A percentile compares a stretch with the other conserved stretches of the same genome.
These are phyloP conservation scores for Dorcus hopei DNA, from an alignment of 2,888 invertebrate genomes.

Conservation along the genomic window DNA sequence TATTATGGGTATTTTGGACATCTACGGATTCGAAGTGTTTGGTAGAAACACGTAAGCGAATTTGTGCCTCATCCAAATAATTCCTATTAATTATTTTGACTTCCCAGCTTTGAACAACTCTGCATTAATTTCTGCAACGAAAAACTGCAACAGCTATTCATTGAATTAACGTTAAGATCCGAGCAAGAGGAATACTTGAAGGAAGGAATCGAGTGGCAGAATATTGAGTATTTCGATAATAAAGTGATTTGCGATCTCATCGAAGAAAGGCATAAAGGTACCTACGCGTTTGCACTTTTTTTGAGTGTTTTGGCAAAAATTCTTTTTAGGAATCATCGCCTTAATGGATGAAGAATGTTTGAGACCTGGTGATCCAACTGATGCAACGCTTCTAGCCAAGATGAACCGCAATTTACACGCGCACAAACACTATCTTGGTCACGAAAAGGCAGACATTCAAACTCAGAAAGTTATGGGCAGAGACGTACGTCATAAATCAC, in stretches of 20 bases:
- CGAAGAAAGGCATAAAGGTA: constrained; percentile 83
- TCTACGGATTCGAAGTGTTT: constrained; percentile 94
- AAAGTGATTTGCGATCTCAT: constrained; percentile 91
- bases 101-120: constrained; percentile 78
- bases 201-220: constrained; percentile 90
- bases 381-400: constrained; percentile 78
- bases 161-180: constrained; percentile 83
- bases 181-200: constrained; percentile 90
- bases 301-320: background rate
- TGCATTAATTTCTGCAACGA: constrained; percentile 97
- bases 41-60: constrained; percentile 71
- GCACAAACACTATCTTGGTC: constrained; percentile 82
- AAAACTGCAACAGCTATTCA: constrained; percentile 91
- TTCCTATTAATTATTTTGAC: background rate
- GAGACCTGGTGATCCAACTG: constrained; percentile 82
- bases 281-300: background rate
- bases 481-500: constrained; percentile 58
- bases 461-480: constrained; percentile 82
- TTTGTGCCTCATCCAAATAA: background rate
- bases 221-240: constrained; percentile 87
- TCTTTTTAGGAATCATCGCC: constrained; percentile 67
- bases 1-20: constrained; percentile 88
- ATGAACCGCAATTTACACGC: constrained; percentile 68
- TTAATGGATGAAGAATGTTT: constrained; percentile 90
- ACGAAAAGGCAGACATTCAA: constrained; percentile 71